Evolutionary conservation across 35 echinoderm and acorn worm genomes (phyloP).

Genomic region (Apostichopus californicus): DNA sequence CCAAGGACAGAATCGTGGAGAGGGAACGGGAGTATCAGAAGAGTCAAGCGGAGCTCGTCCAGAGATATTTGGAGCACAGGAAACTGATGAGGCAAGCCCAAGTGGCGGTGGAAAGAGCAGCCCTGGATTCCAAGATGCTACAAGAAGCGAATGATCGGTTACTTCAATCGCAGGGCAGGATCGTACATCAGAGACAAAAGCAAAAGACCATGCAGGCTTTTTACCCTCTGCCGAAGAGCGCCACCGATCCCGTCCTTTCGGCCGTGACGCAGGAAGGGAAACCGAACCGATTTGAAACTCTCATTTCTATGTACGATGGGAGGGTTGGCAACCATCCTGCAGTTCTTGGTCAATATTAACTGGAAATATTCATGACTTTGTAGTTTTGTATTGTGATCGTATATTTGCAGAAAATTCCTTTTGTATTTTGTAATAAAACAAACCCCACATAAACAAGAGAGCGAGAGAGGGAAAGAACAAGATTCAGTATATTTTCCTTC

Average conservation of each 20-base stretch:
- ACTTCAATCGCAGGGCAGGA: constrained; percentile 59
- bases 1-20: constrained; percentile 51
- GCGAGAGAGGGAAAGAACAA: too few relatives aligned
- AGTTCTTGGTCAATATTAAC: constrained; percentile 39
- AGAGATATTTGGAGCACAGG: constrained; percentile 84
- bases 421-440: too few relatives aligned
- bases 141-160: constrained; percentile 82
- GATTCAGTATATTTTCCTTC: too few relatives aligned
- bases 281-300: constrained; percentile 77
- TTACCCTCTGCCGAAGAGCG: constrained; percentile 87
- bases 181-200: constrained; percentile 77
- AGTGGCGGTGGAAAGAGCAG: constrained; percentile 74
- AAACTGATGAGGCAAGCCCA: constrained; percentile 97
- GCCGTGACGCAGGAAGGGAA: constrained; percentile 81
- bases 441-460: too few relatives aligned
- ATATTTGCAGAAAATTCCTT: too few relatives aligned
- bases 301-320: constrained; percentile 92
- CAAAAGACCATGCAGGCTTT: constrained; percentile 66
- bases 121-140: constrained; percentile 77
- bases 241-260: constrained; percentile 85
- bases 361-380: neutral
- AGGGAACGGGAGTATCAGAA: constrained; percentile 64
- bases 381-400: neutral
- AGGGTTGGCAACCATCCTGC: constrained; percentile 90
- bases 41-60: constrained; percentile 73